A percentile compares a stretch with the other conserved stretches of the same genome.
phyloP scores from a whole-genome alignment of 2,797 vertebrate species.

The Typhlichthys eigenmanni region DNA sequence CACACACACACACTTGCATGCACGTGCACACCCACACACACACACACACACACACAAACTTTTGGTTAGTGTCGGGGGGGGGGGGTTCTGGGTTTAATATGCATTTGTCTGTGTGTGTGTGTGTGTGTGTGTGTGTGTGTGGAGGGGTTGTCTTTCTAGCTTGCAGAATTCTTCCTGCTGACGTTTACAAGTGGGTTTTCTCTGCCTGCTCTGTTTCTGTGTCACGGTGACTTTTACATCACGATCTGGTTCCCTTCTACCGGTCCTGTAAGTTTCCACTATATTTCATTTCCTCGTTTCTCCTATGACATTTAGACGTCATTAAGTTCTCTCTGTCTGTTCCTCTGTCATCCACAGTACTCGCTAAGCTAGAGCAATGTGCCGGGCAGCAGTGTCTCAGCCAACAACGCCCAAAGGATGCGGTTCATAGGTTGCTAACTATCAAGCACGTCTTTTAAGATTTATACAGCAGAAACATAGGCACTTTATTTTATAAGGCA shows the following conservation, averaged over 20 bases:
- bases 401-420: too few species aligned
- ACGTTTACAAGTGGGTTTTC: conserved; percentile 62
- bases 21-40: conserved; percentile 9
- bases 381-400: too few species aligned
- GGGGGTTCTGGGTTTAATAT: conserved; percentile 12
- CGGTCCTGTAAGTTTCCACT: conserved; percentile 32
- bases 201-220: conserved; percentile 72
- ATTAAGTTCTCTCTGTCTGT: conserved; percentile 3
- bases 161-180: conserved; percentile 47
- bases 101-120: background rate
- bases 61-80: background rate
- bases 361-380: too few species aligned
- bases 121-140: background rate
- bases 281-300: conserved; percentile 35
- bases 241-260: conserved; percentile 68
- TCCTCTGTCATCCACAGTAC: conserved; percentile 10
- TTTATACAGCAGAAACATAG: too few species aligned
- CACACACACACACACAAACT: conserved; percentile 2
- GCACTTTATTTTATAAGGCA: too few species aligned
- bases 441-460: too few species aligned
- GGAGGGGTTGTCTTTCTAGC: conserved; percentile 15
- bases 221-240: conserved; percentile 74
- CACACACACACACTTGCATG: background rate
- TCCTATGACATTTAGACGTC: conserved; percentile 13
- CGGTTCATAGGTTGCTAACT: too few species aligned